Base-by-base conservation (phyloP, 2,113 vertebrate genomes). In the Pseudolaguvia tuberculata region DNA sequence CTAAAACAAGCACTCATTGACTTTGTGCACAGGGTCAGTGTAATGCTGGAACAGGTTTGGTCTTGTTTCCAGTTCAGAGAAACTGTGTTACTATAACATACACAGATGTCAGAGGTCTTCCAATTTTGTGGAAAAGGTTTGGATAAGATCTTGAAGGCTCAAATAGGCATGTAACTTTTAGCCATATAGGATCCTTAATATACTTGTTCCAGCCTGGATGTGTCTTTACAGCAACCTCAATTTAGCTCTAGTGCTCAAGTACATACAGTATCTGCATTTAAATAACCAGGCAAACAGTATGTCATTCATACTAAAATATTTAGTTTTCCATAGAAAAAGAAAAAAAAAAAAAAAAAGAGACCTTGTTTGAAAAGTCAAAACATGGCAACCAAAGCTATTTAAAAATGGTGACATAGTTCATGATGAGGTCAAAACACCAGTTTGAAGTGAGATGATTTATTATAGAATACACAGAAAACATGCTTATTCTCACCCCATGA, bases 401-500 rank as follows among this genome's bases (percentile, higher is more conserved):
- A 57, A 29, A 58, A 58, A 58, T 57, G 2, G 12, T 29, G 25
- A 5, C 5, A 23, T 23, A 20, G 53, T 58, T 58, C 56, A 58
- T n/a, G 18, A 29, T 39, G 1, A 35, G 7, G 29, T 61, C 29
- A 61, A 61, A 61, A 35, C 11, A 2, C 29, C 18, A 20, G 18
- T 35, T 3, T 61, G 17, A 61, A 39, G 17, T 35, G 17, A 1
- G 18, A 61, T 20, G 15, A 18, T 29, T 59, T 9, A 59, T 31
- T 12, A 56, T 27, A 6, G 15, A 18, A 29, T 2, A 8, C 39
- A 42, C 39, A 42, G 8, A 47, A 14, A 18, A 18, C 7, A 2
- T 50, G 47, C 51, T 17, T 15, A 56, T 76, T 81, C 86, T 91
- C 75, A 92, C 91, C 78, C 56, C 27, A 56, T 50, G 45, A 69